Percentiles rank a stretch among this genome's conserved stretches.
phyloP scores from a whole-genome alignment of 2,797 vertebrate species.

The Orientallactaga sibirica region DNA sequence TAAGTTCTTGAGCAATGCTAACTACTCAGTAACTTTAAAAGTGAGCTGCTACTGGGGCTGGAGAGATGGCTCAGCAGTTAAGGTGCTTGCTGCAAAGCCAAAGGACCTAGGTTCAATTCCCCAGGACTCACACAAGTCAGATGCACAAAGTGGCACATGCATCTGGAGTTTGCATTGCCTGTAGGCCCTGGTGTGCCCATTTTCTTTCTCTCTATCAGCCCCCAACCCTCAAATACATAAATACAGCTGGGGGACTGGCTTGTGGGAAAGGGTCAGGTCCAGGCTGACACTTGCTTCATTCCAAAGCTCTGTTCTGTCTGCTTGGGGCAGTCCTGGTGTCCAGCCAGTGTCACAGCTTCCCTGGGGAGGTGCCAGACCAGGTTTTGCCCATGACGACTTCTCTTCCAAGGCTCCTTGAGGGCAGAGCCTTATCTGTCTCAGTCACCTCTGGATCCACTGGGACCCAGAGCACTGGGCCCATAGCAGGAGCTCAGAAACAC shows the following conservation, averaged over 20 bases:
- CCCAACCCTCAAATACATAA: no score
- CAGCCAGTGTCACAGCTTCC: background rate
- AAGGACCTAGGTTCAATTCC: no score
- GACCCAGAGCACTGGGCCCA: background rate
- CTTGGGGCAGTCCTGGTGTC: background rate
- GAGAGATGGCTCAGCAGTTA: no score
- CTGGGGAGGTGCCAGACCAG: background rate
- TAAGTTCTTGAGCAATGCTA: background rate
- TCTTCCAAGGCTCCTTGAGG: background rate
- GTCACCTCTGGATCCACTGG: background rate
- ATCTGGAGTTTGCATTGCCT: no score
- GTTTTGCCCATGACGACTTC: background rate
- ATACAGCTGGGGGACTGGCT: background rate
- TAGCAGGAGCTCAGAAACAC: background rate
- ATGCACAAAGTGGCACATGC: no score
- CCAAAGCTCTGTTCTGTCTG: background rate
- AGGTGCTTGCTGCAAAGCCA: no score
- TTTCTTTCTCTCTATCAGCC: no score
- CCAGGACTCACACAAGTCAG: no score
- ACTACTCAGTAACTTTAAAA: background rate
- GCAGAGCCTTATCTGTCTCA: background rate
- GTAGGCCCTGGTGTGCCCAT: no score
- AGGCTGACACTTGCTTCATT: background rate
- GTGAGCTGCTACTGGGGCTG: no score
- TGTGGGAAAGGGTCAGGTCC: background rate